Percentiles rank a stretch among this genome's conserved stretches.
Evolutionary conservation across 2,888 invertebrate genomes (phyloP).

Genomic region (Odontomyia ornata): DNA sequence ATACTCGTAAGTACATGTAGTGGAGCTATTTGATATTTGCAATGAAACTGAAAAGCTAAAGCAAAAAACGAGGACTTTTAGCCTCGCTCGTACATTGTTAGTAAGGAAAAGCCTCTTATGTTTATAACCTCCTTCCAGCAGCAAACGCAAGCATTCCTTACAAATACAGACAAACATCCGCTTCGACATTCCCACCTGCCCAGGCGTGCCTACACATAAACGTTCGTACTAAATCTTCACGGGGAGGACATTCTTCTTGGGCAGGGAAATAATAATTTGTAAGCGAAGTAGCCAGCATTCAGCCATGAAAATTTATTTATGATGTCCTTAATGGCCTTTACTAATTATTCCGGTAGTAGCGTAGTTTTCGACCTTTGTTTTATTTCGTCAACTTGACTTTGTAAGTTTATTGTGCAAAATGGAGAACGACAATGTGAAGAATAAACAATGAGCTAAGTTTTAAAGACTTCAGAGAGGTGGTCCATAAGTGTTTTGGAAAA

Average conservation of each 20-base stretch:
- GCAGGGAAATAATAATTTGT: slow-evolving; percentile 40
- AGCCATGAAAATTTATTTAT: slow-evolving; percentile 36
- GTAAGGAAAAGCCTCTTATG: slow-evolving; percentile 21
- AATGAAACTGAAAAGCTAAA: not conserved
- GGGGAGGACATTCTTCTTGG: slow-evolving; percentile 11
- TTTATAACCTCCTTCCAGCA: not conserved
- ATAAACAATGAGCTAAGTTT: not conserved
- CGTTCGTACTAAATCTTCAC: slow-evolving; percentile 21
- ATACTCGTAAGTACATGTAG: no score
- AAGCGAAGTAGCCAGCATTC: slow-evolving; percentile 23
- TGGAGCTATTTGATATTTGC: slow-evolving; percentile 1
- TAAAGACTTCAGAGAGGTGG: no score
- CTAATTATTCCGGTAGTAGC: slow-evolving; percentile 36
- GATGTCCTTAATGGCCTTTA: slow-evolving; percentile 23
- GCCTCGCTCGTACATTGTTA: slow-evolving; percentile 13
- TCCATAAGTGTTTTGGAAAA: no score
- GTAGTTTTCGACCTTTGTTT: slow-evolving; percentile 33
- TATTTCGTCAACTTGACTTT: not conserved
- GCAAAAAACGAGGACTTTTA: slow-evolving; percentile 14
- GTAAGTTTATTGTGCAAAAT: slow-evolving; percentile 3
- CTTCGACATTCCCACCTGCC: not conserved
- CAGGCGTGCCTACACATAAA: not conserved
- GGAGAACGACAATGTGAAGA: not conserved
- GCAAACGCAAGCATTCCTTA: not conserved
- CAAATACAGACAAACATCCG: not conserved